These are phyloP conservation scores for Malurus elegans DNA, from an alignment of 2,113 vertebrate species.

Conservation along the genomic window DNA sequence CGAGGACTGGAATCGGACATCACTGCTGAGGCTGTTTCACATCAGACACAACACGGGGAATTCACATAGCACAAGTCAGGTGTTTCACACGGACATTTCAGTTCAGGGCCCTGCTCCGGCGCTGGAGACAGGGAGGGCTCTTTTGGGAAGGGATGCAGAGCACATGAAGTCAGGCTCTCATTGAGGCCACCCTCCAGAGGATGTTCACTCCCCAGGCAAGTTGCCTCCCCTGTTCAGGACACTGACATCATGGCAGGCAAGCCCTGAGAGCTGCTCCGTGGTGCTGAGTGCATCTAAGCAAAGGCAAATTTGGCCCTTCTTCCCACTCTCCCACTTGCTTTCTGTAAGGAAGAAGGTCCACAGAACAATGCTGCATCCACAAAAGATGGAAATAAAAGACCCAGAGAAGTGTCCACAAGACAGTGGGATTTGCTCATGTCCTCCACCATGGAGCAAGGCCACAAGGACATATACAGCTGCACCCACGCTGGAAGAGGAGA, in stretches of 20 bases:
- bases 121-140: not conserved
- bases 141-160: not conserved
- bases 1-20: not conserved
- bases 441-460: conserved; percentile 12
- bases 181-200: not conserved
- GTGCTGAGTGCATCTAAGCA: not conserved
- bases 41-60: not conserved
- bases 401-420: not conserved
- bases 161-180: not conserved
- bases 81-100: not conserved
- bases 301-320: not conserved
- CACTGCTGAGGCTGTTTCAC: not conserved
- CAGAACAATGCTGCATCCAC: conserved; percentile 7
- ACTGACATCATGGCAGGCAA: not conserved
- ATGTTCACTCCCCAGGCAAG: not conserved
- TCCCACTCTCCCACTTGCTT: not conserved
- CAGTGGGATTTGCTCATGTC: not conserved
- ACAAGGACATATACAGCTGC: not conserved
- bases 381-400: not conserved
- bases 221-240: not conserved
- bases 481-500: not conserved
- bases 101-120: not conserved
- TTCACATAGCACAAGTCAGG: not conserved
- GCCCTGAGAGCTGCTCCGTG: not conserved
- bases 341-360: not conserved